Conservation (phyloP, 37 sponge, comb jelly and placozoan genomes). For the Mnemiopsis leidyi region DNA sequence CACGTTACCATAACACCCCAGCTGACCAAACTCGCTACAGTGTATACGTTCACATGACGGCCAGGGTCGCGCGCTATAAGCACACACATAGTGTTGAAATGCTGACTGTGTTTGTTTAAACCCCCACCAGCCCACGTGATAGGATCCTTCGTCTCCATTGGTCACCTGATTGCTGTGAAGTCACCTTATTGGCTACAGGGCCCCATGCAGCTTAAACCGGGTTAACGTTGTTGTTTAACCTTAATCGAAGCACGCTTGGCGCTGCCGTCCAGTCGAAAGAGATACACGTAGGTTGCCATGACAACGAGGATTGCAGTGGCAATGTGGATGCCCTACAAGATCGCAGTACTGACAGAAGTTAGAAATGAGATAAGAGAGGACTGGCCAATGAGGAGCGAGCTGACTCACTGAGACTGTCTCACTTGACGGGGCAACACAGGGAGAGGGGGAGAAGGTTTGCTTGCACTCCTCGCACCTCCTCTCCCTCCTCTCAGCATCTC, state of each 20-base stretch:
- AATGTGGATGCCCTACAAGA: slow-evolving; percentile 10
- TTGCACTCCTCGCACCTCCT: not conserved
- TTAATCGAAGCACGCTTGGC: not conserved
- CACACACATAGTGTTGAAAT: slow-evolving; percentile 25
- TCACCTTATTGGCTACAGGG: not conserved
- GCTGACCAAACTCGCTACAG: not conserved
- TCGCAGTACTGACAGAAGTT: slow-evolving; percentile 4
- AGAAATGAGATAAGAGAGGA: slow-evolving; percentile 48
- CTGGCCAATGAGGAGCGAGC: not conserved
- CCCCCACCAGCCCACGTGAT: not conserved
- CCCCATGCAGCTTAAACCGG: not conserved
- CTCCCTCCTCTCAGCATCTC: not conserved
- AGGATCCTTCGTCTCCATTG: not conserved
- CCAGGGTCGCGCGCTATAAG: not conserved
- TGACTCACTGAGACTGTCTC: not conserved
- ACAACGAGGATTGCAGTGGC: slow-evolving; percentile 31
- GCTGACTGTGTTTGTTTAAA: slow-evolving; percentile 55
- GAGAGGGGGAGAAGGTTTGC: not conserved
- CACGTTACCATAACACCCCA: not conserved
- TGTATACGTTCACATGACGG: not conserved
- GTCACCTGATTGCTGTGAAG: not conserved
- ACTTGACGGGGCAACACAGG: not conserved
- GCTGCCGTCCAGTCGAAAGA: not conserved
- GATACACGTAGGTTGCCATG: not conserved
- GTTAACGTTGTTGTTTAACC: not conserved